Base-by-base conservation (phyloP, 1,140 invertebrate genomes). In the Cheumatopsyche charites region DNA sequence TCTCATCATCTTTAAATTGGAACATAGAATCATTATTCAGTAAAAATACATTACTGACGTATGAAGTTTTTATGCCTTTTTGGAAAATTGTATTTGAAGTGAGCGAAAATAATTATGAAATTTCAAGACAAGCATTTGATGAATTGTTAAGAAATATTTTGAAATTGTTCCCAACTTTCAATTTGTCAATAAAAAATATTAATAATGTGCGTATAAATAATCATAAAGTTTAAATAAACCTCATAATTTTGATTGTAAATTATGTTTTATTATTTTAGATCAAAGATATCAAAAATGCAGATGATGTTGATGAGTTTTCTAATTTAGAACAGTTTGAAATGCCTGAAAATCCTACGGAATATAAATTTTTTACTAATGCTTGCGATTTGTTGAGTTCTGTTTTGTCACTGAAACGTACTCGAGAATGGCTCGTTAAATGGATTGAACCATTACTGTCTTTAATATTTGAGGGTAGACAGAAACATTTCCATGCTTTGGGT, bases 21-120 rank as follows among this genome's bases (percentile, higher is more conserved):
- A 62, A 55, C 6, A 29, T 23, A 23, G 19, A 65, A 61, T 26
- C 19, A 13, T 17, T 1, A 0, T 15, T 29, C 15, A 5, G 23
- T 19, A 6, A 62, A 36, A 25, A 41, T n/a, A 2, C 13, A 52
- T 21, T 11, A 26, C 0, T 21, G 41, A 69, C 68, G 3, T 76
- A 66, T 55, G 72, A 73, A 61, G 69, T 26, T 36, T 76, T 72
- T 26, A 43, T 73, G 42, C 75, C 75, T 11, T 23, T 76, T 3
- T 76, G 75, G 75, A 69, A 41, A 29, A 49, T 58, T 5, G 15
- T 76, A 7, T 17, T 76, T 23, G 52, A 73, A 62, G 5, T 41
- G 1, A 25, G 52, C 15, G 21, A 72, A n/a, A 23, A 12, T 15
- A n/a, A 11, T 55, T 15, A 12, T 52, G 7, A 61, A 1, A 36